A percentile compares a stretch with the other conserved stretches of the same genome.
Conservation (phyloP, 1,140 invertebrate species). For the Drosophila auraria region DNA sequence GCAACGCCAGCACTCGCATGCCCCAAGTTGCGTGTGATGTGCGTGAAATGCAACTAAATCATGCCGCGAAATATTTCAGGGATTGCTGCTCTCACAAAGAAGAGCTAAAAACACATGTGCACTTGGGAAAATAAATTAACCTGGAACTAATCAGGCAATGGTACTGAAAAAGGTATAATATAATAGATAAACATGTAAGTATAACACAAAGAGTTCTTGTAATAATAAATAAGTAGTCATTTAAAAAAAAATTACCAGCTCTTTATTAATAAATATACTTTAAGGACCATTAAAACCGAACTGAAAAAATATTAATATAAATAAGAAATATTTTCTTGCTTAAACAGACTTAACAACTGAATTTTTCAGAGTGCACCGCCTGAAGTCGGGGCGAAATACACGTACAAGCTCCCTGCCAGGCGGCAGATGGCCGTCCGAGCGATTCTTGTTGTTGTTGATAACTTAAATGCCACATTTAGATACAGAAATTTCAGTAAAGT, state of each 20-base stretch:
- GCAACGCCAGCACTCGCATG: conserved; percentile 58
- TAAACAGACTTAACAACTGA: not conserved
- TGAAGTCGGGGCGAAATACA: conserved; percentile 11
- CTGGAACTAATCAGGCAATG: no score
- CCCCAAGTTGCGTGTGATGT: conserved; percentile 73
- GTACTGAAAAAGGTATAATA: not conserved
- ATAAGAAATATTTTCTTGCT: not conserved
- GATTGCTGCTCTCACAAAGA: conserved; percentile 59
- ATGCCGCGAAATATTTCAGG: conserved; percentile 80
- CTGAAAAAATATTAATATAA: not conserved
- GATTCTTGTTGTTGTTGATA: conserved; percentile 72
- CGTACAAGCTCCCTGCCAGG: conserved; percentile 60
- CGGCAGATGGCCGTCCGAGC: conserved; percentile 68
- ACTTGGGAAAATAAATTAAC: conserved; percentile 36
- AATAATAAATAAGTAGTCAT: not conserved
- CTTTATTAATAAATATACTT: not conserved
- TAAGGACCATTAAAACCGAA: not conserved
- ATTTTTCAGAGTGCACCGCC: conserved; percentile 25
- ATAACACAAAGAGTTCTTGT: not conserved
- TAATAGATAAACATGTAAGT: not conserved
- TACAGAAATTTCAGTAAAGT: conserved; percentile 79
- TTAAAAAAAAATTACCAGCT: no score
- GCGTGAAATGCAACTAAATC: conserved; percentile 82
- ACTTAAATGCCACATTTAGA: conserved; percentile 82
- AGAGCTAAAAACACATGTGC: conserved; percentile 15